Conservation (phyloP, 2,113 vertebrate species). For the Furnarius figulus region DNA sequence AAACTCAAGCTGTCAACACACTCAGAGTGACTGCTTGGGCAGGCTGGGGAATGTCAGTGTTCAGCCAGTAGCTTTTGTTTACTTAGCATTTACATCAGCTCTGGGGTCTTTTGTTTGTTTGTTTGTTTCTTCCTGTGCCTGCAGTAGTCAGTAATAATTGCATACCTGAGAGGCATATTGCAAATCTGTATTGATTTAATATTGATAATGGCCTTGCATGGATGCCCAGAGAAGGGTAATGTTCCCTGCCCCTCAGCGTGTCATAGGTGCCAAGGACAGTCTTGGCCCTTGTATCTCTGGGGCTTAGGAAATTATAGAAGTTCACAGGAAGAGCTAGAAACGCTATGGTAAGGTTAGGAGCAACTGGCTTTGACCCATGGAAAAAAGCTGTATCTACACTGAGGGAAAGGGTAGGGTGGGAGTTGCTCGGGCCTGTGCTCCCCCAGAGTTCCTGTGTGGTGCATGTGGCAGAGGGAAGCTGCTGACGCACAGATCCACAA, state of each 20-base stretch:
- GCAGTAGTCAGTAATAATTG: neutral
- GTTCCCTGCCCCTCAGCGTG: neutral
- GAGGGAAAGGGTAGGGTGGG: neutral
- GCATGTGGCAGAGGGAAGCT: neutral
- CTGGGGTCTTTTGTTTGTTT: neutral
- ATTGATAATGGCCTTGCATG: neutral
- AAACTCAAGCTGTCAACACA: slow-evolving; percentile 26
- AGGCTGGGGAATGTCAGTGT: neutral
- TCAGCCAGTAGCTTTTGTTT: slow-evolving; percentile 29
- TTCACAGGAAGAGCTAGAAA: neutral
- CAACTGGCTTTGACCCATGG: neutral
- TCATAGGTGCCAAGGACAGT: neutral
- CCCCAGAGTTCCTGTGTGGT: neutral
- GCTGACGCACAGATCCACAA: neutral
- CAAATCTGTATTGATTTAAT: neutral
- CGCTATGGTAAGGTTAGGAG: neutral
- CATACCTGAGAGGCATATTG: neutral
- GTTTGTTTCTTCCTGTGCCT: neutral
- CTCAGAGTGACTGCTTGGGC: neutral
- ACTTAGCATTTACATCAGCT: slow-evolving; percentile 13
- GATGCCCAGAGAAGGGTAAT: neutral
- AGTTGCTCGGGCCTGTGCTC: neutral
- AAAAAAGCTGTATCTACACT: neutral
- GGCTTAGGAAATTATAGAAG: neutral
- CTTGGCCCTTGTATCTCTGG: neutral